Evolutionary conservation across 2,113 vertebrate species (phyloP).

Genomic region (Alethe diademata): DNA sequence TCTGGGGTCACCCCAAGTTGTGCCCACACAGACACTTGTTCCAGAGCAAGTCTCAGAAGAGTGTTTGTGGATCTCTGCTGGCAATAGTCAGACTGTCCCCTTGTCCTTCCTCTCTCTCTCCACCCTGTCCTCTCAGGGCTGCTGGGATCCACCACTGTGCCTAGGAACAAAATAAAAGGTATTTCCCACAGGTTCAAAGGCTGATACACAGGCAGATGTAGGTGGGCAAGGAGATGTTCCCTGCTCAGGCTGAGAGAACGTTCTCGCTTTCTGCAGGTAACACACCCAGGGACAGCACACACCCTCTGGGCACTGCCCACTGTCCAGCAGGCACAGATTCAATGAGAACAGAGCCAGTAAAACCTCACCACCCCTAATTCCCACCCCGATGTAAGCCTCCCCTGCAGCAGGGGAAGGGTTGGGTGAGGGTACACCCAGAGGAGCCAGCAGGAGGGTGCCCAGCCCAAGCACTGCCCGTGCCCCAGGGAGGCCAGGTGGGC

Average conservation of each 20-base stretch:
- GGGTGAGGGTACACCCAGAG: neutral
- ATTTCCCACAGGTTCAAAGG: neutral
- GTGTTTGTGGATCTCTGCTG: neutral
- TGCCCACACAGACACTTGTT: neutral
- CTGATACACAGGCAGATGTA: neutral
- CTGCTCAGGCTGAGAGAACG: too few relatives aligned
- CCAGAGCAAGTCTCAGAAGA: neutral
- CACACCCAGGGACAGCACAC: neutral
- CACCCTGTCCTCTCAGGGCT: neutral
- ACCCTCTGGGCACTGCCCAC: neutral
- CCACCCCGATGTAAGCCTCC: neutral
- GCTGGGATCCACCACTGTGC: neutral
- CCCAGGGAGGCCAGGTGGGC: neutral
- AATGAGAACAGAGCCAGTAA: neutral
- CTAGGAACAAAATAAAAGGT: neutral
- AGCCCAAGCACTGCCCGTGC: neutral
- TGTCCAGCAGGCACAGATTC: neutral
- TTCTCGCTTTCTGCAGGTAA: neutral
- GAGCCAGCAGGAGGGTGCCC: accelerated
- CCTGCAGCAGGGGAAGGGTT: neutral
- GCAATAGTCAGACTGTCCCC: neutral
- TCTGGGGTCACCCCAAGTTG: neutral
- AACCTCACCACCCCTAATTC: neutral
- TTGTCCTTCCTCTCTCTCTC: neutral
- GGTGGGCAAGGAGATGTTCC: neutral